Conservation (phyloP, 2,113 vertebrate species). For the Zingel zingel region DNA sequence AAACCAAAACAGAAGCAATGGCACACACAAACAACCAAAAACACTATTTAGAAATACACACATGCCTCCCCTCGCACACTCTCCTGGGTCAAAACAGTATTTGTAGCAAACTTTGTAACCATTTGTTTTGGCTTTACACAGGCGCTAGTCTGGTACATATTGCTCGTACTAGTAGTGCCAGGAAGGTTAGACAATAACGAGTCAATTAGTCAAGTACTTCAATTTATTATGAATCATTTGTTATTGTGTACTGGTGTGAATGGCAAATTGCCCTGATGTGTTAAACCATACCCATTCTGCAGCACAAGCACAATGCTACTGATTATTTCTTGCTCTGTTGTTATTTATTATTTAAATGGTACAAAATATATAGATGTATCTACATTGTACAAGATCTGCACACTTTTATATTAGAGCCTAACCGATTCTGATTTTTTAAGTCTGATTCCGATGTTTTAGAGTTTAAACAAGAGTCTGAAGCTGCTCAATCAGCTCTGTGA, state of each 20-base stretch:
- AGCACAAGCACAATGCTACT: not conserved
- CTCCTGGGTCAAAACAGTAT: constrained; percentile 25
- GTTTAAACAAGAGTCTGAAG: not conserved
- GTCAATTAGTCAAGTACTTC: constrained; percentile 46
- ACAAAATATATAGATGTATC: not conserved
- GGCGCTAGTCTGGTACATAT: not conserved
- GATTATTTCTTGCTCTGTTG: not conserved
- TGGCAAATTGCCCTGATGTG: constrained; percentile 24
- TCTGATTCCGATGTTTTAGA: too few species aligned
- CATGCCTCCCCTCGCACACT: not conserved
- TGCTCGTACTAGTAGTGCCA: constrained; percentile 17
- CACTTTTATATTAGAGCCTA: not conserved
- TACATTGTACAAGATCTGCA: not conserved
- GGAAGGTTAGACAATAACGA: constrained; percentile 46
- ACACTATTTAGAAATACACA: constrained; percentile 17
- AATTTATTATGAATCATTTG: constrained; percentile 49
- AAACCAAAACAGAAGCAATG: constrained; percentile 24
- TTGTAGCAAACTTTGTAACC: constrained; percentile 39
- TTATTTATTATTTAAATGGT: constrained; percentile 10
- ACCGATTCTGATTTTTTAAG: too few species aligned
- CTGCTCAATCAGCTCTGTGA: not conserved
- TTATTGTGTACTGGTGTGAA: constrained; percentile 45
- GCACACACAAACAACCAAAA: not conserved
- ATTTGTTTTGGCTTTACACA: constrained; percentile 49
- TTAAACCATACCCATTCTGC: constrained; percentile 15